Conservation (phyloP, 1,140 invertebrate genomes). For the Apis laboriosa region DNA sequence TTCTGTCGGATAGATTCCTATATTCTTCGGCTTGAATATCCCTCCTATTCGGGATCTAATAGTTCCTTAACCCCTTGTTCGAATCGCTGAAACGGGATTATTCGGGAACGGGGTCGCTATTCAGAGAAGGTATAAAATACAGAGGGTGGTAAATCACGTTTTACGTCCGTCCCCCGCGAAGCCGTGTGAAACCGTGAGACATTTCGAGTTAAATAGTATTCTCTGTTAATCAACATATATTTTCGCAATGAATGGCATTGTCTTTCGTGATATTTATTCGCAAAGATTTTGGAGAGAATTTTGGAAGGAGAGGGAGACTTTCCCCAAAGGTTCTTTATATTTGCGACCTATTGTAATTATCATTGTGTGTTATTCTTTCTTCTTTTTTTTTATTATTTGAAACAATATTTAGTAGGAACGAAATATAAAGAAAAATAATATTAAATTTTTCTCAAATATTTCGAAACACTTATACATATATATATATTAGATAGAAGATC, state of each 20-base stretch:
- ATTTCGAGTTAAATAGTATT: not conserved
- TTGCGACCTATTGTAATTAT: too few relatives aligned
- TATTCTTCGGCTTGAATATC: not conserved
- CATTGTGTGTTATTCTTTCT: too few relatives aligned
- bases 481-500: too few relatives aligned
- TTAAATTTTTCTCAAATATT: too few relatives aligned
- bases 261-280: too few relatives aligned
- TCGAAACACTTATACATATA: too few relatives aligned
- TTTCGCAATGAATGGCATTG: not conserved
- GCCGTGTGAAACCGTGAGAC: not conserved
- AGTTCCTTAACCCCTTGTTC: slow-evolving; percentile 5
- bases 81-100: not conserved
- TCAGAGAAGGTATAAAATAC: not conserved
- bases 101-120: not conserved
- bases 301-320: too few relatives aligned
- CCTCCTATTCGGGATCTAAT: not conserved
- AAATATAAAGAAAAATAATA: too few relatives aligned
- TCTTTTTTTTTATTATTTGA: too few relatives aligned
- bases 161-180: not conserved
- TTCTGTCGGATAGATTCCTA: not conserved
- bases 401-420: too few relatives aligned
- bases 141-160: slow-evolving; percentile 13
- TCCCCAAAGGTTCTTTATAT: too few relatives aligned
- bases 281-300: too few relatives aligned
- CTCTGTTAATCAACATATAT: not conserved